Percentiles rank a stretch among this genome's conserved stretches.
phyloP scores from a whole-genome alignment of 2,888 invertebrate species.

The Lasius fuliginosus region DNA sequence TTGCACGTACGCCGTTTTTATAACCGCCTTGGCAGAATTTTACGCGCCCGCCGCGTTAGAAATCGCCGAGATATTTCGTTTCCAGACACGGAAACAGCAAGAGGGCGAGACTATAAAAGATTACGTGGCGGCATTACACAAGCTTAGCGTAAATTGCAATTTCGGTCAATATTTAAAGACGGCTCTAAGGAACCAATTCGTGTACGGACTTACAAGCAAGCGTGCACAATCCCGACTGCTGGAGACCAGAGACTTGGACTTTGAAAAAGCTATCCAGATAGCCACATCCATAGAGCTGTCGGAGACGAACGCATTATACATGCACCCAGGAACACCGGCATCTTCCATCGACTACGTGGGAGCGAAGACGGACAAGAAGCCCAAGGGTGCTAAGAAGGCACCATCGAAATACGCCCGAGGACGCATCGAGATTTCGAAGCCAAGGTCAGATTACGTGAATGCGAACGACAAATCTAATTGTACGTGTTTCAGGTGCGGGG shows the following conservation, averaged over 20 bases:
- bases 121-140: neutral
- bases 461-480: neutral
- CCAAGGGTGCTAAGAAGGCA: neutral
- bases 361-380: neutral
- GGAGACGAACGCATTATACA: neutral
- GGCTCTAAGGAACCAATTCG: neutral
- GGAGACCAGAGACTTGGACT: neutral
- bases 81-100: neutral
- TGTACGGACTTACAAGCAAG: neutral
- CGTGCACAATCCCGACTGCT: neutral
- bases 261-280: neutral
- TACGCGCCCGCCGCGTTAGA: neutral
- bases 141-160: neutral
- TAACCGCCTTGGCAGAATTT: conserved; percentile 2
- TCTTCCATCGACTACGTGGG: neutral
- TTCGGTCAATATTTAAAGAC: neutral
- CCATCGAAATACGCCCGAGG: too few relatives aligned
- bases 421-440: too few relatives aligned
- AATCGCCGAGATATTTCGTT: neutral
- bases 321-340: neutral
- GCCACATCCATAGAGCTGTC: neutral
- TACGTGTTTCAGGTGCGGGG: neutral
- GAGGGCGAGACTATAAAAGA: neutral
- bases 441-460: neutral
- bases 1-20: neutral